phyloP scores from a whole-genome alignment of 1,140 invertebrate species.

The Trachymyrmex cornetzi region DNA sequence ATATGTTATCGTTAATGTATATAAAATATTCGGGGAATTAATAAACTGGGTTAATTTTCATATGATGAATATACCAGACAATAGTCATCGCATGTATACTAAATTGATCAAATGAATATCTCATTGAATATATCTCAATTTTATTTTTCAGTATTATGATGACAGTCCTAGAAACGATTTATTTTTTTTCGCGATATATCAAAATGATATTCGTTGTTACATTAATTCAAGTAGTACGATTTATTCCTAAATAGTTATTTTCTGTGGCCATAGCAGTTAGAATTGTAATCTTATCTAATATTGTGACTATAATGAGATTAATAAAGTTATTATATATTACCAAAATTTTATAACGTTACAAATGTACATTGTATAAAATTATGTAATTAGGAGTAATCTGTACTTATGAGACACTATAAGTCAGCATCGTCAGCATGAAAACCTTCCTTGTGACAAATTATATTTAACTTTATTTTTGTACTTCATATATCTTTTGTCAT shows the following conservation, averaged over 20 bases:
- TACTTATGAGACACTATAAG: background rate
- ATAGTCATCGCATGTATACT: background rate
- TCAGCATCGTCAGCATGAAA: background rate
- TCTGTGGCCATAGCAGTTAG: conserved; percentile 52
- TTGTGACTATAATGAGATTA: conserved; percentile 45
- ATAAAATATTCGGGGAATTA: conserved; percentile 23
- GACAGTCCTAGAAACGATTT: background rate
- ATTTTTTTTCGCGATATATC: conserved; percentile 12
- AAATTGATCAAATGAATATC: background rate
- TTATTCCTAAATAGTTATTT: conserved; percentile 34
- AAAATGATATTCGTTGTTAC: background rate
- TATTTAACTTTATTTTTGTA: conserved; percentile 13
- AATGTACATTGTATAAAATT: conserved; percentile 16
- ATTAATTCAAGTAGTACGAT: conserved; percentile 26
- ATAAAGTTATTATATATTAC: conserved; percentile 47
- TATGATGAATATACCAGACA: background rate
- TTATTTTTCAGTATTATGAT: conserved; percentile 8
- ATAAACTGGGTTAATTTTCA: conserved; percentile 39
- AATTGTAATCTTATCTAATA: conserved; percentile 60
- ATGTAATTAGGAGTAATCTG: background rate
- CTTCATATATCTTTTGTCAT: background rate
- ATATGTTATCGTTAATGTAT: conserved; percentile 44
- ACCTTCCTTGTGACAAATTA: conserved; percentile 7
- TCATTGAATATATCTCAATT: background rate
- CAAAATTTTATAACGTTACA: background rate